Evolutionary conservation across 2,888 invertebrate genomes (phyloP), one percentile per base, ranked within the genome.

Genomic region (Myathropa florea): DNA sequence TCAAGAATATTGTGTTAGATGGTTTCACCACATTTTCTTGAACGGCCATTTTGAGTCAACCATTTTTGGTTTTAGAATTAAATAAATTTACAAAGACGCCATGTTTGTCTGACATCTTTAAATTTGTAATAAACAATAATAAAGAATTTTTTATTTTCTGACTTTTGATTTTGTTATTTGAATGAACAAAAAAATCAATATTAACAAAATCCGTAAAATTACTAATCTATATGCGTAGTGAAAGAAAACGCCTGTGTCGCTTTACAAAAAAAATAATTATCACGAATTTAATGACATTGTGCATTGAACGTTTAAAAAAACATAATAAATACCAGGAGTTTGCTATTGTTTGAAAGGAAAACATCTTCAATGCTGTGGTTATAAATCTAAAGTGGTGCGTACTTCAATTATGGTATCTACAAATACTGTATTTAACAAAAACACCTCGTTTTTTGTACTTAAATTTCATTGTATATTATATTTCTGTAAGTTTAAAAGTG

Each of bases 91-190:
- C 67, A 46, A 75, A 77, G 94, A 94, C 94, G 95, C 95, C 95
- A 95, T 95, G 94, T 95, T 95, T 95, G 94, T 94, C 95, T 94
- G 95, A 95, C 95, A 95, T 95, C 95, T 95, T 95, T 95, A 78
- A 86, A 83, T 75, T 83, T 81, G 78, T 79, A 83, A 86, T 86
- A 86, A 95, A 95, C 95, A 95, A 95, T 95, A 95, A 95, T 94
- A 94, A 94, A 94, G 93, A 93, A 93, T 93, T 94, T 94, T 93
- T 57, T 55, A n/a, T 76, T 72, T 77, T 73, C 77, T 64, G 14
- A 10, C 24, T 67, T 64, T 76, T 61, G n/a, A 63, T 70, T 76
- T 67, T n/a, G 3, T 28, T 60, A 61, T 60, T 26, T 2, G 30
- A 46, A 61, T 60, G 14, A 14, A 26, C 33, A 30, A 0, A 12